Evolutionary conservation across 1,140 invertebrate species (phyloP).

Genomic region (Drosophila melanogaster): Release_6_plus_ISO1_MT NT_033777.3:10175501-10176000

Average conservation of each 20-base stretch:
- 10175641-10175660: slow-evolving; percentile 28
- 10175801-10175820: slow-evolving; percentile 13
- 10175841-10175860: slow-evolving; percentile 38
- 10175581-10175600: slow-evolving; percentile 44
- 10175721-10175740: slow-evolving; percentile 49
- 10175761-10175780: slow-evolving; percentile 17
- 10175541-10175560: slow-evolving; percentile 45
- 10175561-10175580: slow-evolving; percentile 28
- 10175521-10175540: slow-evolving; percentile 55
- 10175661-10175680: slow-evolving; percentile 65
- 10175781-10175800: slow-evolving; percentile 25
- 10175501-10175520: slow-evolving; percentile 46
- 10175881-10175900: slow-evolving; percentile 42
- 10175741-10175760: slow-evolving; percentile 51
- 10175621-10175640: slow-evolving; percentile 11
- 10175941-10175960: slow-evolving; percentile 61
- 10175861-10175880: slow-evolving; percentile 36
- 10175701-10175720: slow-evolving; percentile 51
- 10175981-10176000: slow-evolving; percentile 73
- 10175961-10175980: slow-evolving; percentile 52
- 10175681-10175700: slow-evolving; percentile 44
- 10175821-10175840: slow-evolving; percentile 15
- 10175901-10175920: slow-evolving; percentile 47
- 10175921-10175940: slow-evolving; percentile 41
- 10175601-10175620: not conserved